Evolutionary conservation across 2,797 vertebrate genomes (phyloP).

Genomic region (Pipistrellus nathusii): DNA sequence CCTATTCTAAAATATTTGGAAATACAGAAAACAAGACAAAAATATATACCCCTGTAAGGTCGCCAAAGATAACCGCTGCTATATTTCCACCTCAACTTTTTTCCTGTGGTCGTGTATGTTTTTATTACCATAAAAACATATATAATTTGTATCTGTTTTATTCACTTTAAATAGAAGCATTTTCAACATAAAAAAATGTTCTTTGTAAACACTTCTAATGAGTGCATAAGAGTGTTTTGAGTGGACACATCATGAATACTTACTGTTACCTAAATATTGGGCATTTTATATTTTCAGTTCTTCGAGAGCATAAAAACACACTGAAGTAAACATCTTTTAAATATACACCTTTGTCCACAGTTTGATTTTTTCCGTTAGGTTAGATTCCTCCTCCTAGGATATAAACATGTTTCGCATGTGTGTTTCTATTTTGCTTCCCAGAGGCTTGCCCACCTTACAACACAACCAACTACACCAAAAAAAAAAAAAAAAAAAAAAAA

Average conservation of each 20-base stretch:
- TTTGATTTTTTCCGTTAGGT: conserved; percentile 21
- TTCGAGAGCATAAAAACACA: not conserved
- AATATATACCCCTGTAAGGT: not conserved
- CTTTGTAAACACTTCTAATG: not conserved
- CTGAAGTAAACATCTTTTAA: not conserved
- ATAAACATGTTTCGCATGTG: not conserved
- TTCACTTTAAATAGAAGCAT: not conserved
- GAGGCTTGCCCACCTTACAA: not conserved
- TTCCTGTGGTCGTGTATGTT: not conserved
- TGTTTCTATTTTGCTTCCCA: not conserved
- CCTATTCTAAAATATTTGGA: not conserved
- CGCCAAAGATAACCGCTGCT: not conserved
- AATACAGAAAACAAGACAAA: not conserved
- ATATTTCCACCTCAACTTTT: not conserved
- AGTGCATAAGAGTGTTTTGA: not conserved
- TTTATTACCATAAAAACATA: not conserved
- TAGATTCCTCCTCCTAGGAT: not conserved
- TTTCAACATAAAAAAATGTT: not conserved
- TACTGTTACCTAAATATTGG: not conserved
- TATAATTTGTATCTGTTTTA: not conserved
- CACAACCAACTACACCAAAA: not conserved
- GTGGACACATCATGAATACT: not conserved
- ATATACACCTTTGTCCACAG: not conserved
- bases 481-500: too few relatives aligned
- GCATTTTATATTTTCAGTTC: not conserved